Conservation (phyloP, 1,140 invertebrate genomes). For the Odontomachus brunneus region DNA sequence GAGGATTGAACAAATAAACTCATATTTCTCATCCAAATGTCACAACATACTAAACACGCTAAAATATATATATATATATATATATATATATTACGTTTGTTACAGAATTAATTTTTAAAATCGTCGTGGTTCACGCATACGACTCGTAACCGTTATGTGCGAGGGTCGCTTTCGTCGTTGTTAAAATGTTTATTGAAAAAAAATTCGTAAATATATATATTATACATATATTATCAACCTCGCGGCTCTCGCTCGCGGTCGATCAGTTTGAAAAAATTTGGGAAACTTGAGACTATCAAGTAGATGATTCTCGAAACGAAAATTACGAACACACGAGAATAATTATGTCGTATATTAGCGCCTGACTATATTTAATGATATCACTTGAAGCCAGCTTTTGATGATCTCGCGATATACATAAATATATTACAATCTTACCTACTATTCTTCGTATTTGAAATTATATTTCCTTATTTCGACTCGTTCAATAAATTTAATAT, state of each 20-base stretch:
- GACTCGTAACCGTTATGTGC: conserved; percentile 18
- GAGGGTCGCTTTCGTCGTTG: conserved; percentile 47
- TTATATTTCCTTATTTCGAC: not conserved
- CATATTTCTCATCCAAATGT: not conserved
- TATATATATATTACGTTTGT: no score
- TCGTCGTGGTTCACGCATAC: conserved; percentile 27
- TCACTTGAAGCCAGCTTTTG: not conserved
- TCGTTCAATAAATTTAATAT: not conserved
- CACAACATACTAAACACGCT: not conserved
- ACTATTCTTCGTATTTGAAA: no score
- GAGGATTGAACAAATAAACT: conserved; percentile 10
- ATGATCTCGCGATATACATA: not conserved
- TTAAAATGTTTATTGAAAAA: conserved; percentile 40
- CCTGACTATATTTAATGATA: conserved; percentile 17
- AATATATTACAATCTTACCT: not conserved
- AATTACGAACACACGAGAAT: conserved; percentile 21
- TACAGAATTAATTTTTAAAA: not conserved
- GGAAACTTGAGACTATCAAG: conserved; percentile 8
- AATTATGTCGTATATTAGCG: conserved; percentile 5
- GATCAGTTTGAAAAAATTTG: not conserved
- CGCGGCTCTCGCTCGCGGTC: not conserved
- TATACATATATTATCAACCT: conserved; percentile 8
- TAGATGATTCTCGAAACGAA: conserved; percentile 18
- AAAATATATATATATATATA: no score
- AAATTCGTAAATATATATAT: not conserved